Evolutionary conservation across 2,113 vertebrate species (phyloP).

Genomic region (Acrocephalus arundinaceus): DNA sequence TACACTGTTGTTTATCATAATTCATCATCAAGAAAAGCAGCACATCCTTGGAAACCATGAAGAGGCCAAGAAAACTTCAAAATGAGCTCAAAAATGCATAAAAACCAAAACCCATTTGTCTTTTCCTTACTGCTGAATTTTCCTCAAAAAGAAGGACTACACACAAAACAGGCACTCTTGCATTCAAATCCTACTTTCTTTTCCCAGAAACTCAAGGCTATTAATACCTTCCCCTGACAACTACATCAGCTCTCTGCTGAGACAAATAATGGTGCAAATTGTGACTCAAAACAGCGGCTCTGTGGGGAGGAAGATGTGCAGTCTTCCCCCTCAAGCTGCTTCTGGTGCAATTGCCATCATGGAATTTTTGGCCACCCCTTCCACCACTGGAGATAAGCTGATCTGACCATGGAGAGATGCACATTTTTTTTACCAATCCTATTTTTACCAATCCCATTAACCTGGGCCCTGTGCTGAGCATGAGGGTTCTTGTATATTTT

Average conservation of each 20-base stretch:
- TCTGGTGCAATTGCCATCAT: not conserved
- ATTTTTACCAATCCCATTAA: not conserved
- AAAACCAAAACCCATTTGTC: not conserved
- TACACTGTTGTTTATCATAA: not conserved
- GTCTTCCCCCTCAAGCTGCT: not conserved
- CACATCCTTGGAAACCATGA: not conserved
- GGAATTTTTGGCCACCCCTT: not conserved
- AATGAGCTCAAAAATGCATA: not conserved
- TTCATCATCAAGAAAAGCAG: not conserved
- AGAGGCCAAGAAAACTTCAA: not conserved
- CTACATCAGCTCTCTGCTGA: conserved; percentile 5
- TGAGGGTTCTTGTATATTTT: not conserved
- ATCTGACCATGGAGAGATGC: not conserved
- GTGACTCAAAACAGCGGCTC: not conserved
- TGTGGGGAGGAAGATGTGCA: not conserved
- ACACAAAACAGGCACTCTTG: not conserved
- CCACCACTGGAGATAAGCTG: not conserved
- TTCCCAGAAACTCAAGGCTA: conserved; percentile 11
- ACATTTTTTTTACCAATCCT: not conserved
- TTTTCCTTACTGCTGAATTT: not conserved
- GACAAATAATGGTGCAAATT: not conserved
- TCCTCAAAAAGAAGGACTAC: not conserved
- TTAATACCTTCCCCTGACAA: conserved; percentile 22
- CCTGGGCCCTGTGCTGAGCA: not conserved
- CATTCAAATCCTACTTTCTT: not conserved